Conservation (phyloP, 1,140 invertebrate species). For the Drosophila repletoides region DNA sequence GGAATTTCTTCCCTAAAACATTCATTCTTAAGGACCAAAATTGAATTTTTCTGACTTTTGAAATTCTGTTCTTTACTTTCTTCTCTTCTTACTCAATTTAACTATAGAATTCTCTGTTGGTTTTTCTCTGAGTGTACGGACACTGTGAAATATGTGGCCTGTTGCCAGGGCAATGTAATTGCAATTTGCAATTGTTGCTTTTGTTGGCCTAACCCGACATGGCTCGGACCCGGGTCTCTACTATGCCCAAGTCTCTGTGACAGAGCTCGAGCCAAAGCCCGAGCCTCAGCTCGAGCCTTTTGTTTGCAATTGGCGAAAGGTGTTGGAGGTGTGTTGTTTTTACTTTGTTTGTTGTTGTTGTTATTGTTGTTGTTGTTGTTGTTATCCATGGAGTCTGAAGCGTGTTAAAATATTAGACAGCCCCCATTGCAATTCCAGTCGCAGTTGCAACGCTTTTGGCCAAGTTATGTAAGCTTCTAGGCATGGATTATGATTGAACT, state of each 20-base stretch:
- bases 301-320: slow-evolving; percentile 63
- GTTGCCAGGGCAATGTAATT: slow-evolving; percentile 62
- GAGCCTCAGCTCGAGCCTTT: slow-evolving; percentile 14
- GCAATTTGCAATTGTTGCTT: slow-evolving; percentile 54
- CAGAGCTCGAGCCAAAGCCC: slow-evolving; percentile 14
- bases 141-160: slow-evolving; percentile 42
- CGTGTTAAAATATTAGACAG: slow-evolving; percentile 46
- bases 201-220: slow-evolving; percentile 19
- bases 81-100: too few species aligned
- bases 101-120: too few species aligned
- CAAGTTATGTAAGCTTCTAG: slow-evolving; percentile 38
- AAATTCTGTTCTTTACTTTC: too few species aligned
- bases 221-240: neutral
- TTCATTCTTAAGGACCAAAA: too few species aligned
- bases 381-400: slow-evolving; percentile 21
- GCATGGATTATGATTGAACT: slow-evolving; percentile 11
- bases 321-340: slow-evolving; percentile 39
- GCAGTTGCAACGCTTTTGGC: slow-evolving; percentile 22
- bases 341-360: neutral
- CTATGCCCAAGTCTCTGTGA: too few species aligned
- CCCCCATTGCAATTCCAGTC: slow-evolving; percentile 11
- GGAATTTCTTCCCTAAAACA: too few species aligned
- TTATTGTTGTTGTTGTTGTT: neutral
- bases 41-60: too few species aligned
- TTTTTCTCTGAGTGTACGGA: too few species aligned